Base-by-base conservation (phyloP, 2,888 invertebrate species). In the Cataglyphis rosenhaueri region DNA sequence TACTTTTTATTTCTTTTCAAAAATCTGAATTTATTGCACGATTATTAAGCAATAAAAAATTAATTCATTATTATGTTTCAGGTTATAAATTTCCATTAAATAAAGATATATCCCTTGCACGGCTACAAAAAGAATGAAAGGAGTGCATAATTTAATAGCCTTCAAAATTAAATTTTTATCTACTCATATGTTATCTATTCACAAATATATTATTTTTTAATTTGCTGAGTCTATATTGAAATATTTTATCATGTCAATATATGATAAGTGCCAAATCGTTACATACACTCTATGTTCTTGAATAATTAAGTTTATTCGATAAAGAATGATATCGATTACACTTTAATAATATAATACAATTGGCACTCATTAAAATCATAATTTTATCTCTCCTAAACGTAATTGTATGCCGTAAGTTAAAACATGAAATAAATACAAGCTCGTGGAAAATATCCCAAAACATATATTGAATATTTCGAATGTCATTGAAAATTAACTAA, bases 161-260 rank as follows among this genome's bases (percentile, higher is more conserved):
- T 29, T 29, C 29, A 55, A 76, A 68, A 76, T 76, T 55, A 21
- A 76, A 76, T 76, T 76, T 76, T 68, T 29, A 76, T 57, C 38
- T 55, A 55, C 35, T 68, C 29, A 29, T 68, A 12, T 29, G 68
- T 55, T 2, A 29, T 29, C 29, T 29, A 29, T 29, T 29, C n/a
- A 41, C 25, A 66, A 32, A 65, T 55, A 38, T 41, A 35, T 65
- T 35, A 52, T 32, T 68, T 57, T 76, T 76, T 76, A 55, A 76
- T 68, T 57, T 38, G 29, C 18, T 65, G 9, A 75, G 48, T 35
- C 12, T 38, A 25, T 29, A 65, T 6, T 76, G 48, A 21, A 32
- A 62, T 62, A 74, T 64, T 48, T 0, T 38, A 29, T 10, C 25
- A 8, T 21, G 15, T 32, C 9, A 48, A 32, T 32, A 62, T 35